These are phyloP conservation scores for Poecile montanus DNA, from an alignment of 2,797 vertebrate species.

Conservation along the genomic window DNA sequence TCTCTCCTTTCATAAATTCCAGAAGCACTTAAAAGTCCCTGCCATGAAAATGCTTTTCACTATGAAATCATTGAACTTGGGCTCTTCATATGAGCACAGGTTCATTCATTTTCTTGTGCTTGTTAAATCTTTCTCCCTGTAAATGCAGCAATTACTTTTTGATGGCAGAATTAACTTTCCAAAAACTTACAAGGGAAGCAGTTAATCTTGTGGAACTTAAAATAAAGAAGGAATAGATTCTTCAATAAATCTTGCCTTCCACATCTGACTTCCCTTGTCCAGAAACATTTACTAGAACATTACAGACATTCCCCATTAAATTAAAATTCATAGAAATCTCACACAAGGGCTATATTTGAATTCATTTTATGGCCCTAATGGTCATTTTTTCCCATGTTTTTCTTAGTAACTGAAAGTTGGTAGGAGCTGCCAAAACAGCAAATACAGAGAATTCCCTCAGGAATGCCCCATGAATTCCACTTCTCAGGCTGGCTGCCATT, in stretches of 20 bases:
- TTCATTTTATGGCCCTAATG: constrained; percentile 38
- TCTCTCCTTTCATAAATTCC: not conserved
- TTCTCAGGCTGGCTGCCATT: constrained; percentile 47
- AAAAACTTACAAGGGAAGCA: constrained; percentile 10
- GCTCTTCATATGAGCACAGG: not conserved
- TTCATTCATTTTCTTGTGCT: constrained; percentile 1
- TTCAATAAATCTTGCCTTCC: not conserved
- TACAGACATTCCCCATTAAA: constrained; percentile 52
- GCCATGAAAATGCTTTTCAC: not conserved
- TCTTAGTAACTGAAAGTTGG: constrained; percentile 46
- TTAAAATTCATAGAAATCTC: constrained; percentile 53
- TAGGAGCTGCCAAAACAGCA: constrained; percentile 54
- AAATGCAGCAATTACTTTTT: not conserved
- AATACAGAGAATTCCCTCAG: constrained; percentile 19
- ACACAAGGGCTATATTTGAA: constrained; percentile 52
- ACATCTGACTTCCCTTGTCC: constrained; percentile 37
- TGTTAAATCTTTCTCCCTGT: not conserved
- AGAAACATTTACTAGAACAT: constrained; percentile 44
- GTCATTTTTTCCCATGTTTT: constrained; percentile 51
- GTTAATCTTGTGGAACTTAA: constrained; percentile 26
- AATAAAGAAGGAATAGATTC: constrained; percentile 26
- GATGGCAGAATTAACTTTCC: constrained; percentile 22
- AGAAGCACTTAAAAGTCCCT: not conserved
- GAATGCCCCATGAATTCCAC: constrained; percentile 18
- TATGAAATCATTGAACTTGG: not conserved